Conservation (phyloP, 2,888 invertebrate genomes). For the Cataglyphis altisquamis region DNA sequence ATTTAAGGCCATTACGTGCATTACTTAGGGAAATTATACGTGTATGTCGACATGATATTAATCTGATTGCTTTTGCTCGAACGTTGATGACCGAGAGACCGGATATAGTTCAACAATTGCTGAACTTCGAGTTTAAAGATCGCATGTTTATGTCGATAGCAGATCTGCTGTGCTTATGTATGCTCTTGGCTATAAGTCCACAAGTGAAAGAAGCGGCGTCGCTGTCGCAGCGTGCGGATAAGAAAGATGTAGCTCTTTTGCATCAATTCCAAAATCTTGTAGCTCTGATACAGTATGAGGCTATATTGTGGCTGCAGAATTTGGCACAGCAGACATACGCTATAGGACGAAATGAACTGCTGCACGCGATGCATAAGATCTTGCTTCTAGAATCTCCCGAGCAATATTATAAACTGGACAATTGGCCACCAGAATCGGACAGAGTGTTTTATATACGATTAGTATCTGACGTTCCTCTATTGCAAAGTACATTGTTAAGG, state of each 20-base stretch:
- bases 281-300: slow-evolving; percentile 92
- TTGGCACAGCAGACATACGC: slow-evolving; percentile 92
- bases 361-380: slow-evolving; percentile 93
- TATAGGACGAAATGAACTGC: slow-evolving; percentile 91
- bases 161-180: slow-evolving; percentile 94
- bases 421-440: slow-evolving; percentile 97
- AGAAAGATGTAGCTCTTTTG: slow-evolving; percentile 85
- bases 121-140: slow-evolving; percentile 91
- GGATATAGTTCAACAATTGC: slow-evolving; percentile 89
- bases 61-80: slow-evolving; percentile 92
- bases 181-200: slow-evolving; percentile 92
- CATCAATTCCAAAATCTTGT: slow-evolving; percentile 87
- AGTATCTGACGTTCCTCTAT: slow-evolving; percentile 95
- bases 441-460: slow-evolving; percentile 92
- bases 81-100: slow-evolving; percentile 90
- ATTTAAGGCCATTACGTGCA: slow-evolving; percentile 94
- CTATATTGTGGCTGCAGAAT: slow-evolving; percentile 95
- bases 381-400: slow-evolving; percentile 93
- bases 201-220: slow-evolving; percentile 90
- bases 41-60: slow-evolving; percentile 93
- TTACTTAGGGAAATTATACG: slow-evolving; percentile 96
- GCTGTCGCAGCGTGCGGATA: slow-evolving; percentile 87
- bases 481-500: slow-evolving; percentile 94
- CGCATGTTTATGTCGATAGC: slow-evolving; percentile 94
- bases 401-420: slow-evolving; percentile 93